Evolutionary conservation across 1,140 invertebrate genomes (phyloP), one percentile per base, ranked within the genome.

Genomic region (Trichogramma pretiosum): DNA sequence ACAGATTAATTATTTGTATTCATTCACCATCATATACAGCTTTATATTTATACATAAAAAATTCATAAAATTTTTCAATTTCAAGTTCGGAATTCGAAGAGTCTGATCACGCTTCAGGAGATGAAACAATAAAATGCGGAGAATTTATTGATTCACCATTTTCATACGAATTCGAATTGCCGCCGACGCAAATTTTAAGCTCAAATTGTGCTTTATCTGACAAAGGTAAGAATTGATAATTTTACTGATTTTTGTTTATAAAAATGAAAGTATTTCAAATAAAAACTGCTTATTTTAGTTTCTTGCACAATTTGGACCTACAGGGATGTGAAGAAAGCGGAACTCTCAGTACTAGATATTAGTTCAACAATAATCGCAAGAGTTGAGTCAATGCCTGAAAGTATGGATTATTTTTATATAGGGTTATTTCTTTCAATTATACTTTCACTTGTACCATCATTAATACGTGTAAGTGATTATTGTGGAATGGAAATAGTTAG

Each of bases 301-400:
- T 93, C 88, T 53, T 96, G 93, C 63, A 91, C 90, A 28, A 88
- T 96, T 67, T 97, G 92, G 91, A 89, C 94, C 63, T 78, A 80
- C 35, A 77, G 82, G 14, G 88, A 92, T 55, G 82, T 87, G 19
- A 88, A 94, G 60, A 94, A 95, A 67, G 89, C 88, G 0, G 89
- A 95, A 62, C 74, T 97, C 41, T 91, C 90, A 1, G 89, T 93
- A 2, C 70, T 96, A 32, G 93, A 97, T 65, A 94, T 97, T 53
- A 93, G 89, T 61, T 93, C 89, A 57, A 85, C 84, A 18, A 93
- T 97, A 55, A 94, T 96, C 49, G 81, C 77, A 60, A 83, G 82
- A 61, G 92, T 94, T 3, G 92, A 95, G 69, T 77, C 80, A 14
- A 82, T 86, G 66, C 81, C 83, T 17, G 85, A 89, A 56, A 83